Evolutionary conservation across 2,888 invertebrate genomes (phyloP), one percentile per base, ranked within the genome.

Genomic region (Oxycera nigricornis): DNA sequence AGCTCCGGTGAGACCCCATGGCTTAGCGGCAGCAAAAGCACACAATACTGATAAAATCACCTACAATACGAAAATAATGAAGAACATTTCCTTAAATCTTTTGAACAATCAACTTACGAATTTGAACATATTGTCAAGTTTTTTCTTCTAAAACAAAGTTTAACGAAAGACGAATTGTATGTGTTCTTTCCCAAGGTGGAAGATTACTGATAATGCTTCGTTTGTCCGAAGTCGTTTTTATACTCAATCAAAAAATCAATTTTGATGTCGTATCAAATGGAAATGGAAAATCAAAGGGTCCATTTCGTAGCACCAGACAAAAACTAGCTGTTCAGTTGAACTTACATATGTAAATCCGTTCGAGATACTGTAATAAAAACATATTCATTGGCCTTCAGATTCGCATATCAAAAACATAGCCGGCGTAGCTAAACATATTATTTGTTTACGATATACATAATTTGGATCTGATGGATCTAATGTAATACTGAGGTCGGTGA

Each of bases 71-170:
- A 55, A 55, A 22, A 2, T 4, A 28, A 11, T 59, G 26, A 22
- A 28, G 26, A 28, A 65, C 17, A 41, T 9, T 65, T 31, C 17
- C 1, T 17, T 39, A 24, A 41, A 39, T 39, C 14, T 39, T 39
- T 39, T 39, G 9, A 7, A 39, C 39, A 39, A 14, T 14, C 14
- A 70, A 30, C 70, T 52, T 35, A 70, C 70, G 22, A 70, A 55
- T 70, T 70, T 70, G 70, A 70, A 70, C 70, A 70, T 70, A 22
- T 70, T 70, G 65, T 6, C 24, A n/a, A 35, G 14, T 2, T 50
- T 50, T 50, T n/a, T n/a, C n/a, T n/a, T n/a, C n/a, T n/a, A n/a
- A n/a, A n/a, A n/a, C n/a, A n/a, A n/a, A n/a, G n/a, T n/a, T n/a
- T n/a, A n/a, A n/a, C n/a, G n/a, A n/a, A n/a, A n/a, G n/a, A n/a